A percentile compares a stretch with the other conserved stretches of the same genome.
Evolutionary conservation across 2,888 invertebrate species (phyloP).

Genomic region (Myathropa florea): DNA sequence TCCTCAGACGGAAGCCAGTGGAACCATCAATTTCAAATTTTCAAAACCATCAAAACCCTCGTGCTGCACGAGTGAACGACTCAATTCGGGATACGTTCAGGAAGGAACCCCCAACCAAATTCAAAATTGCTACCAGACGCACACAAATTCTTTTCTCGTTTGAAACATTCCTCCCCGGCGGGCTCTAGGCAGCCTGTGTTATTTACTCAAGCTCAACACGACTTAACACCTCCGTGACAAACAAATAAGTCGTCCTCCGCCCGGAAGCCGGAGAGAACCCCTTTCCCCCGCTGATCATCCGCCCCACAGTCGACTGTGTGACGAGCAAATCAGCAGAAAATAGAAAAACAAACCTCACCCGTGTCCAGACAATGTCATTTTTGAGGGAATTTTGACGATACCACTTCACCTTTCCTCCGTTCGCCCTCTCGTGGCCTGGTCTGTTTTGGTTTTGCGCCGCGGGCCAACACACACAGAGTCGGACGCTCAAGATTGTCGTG

Average conservation of each 20-base stretch:
- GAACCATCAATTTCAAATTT: not conserved
- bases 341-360: conserved; percentile 11
- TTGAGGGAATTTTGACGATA: conserved; percentile 46
- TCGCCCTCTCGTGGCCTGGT: not conserved
- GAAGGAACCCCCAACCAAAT: not conserved
- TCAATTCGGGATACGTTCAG: not conserved
- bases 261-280: too few relatives aligned
- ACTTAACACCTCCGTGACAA: conserved; percentile 48
- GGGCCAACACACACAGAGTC: conserved; percentile 4
- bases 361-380: conserved; percentile 61
- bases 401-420: not conserved
- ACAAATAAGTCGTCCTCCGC: conserved; percentile 14
- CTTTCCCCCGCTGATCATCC: too few relatives aligned
- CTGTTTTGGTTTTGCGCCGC: not conserved
- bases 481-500: not conserved
- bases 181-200: not conserved
- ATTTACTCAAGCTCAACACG: conserved; percentile 36
- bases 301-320: not conserved
- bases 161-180: not conserved
- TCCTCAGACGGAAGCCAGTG: not conserved
- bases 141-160: not conserved
- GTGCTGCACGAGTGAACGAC: not conserved
- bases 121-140: not conserved
- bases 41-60: not conserved
- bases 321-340: conserved; percentile 3